Base-by-base conservation (phyloP, 2,113 vertebrate genomes). In the Brachypteracias leptosomus region DNA sequence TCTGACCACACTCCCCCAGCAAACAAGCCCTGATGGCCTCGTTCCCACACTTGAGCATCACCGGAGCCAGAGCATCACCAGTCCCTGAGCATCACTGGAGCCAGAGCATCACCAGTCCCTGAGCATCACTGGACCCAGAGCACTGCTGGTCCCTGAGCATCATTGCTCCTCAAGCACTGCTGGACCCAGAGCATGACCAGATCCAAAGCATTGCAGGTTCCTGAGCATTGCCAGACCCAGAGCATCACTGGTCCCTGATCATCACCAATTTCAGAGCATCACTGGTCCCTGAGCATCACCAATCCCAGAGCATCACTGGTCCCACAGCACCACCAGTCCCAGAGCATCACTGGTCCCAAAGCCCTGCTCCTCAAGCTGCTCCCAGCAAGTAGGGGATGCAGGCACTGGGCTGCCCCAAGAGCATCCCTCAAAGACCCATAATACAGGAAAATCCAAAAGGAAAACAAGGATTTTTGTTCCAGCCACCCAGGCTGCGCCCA, bases 321-420 rank as follows among this genome's bases (percentile, higher is more conserved):
- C 35, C 17, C 17, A 14, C 4, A 16, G 40, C 5, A 57, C 7
- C 8, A 2, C 9, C 0, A 2, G 31, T 8, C 9, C 46, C 11
- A 16, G 4, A 14, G 22, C n/a, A 58, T 11, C 3, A 2, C 22
- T 1, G 0, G 7, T 7, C 11, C n/a, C 21, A 47, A 7, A 9
- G 4, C 16, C 40, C 11, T 21, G 46, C 46, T 21, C 4, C 55
- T 18, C 55, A 8, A 33, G 55, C 55, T 58, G 33, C 13, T 19
- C 2, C 5, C 3, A 29, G 55, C 21, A 19, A 11, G 33, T 58
- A 36, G 38, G 9, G 51, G 13, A 16, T 21, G n/a, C 40, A 20
- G 25, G 44, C 10, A 2, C 44, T 1, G 0, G 10, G 61, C 49
- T 85, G 62, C 33, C 49, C 11, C 0, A 0, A 31, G 9, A 81